Base-by-base conservation (phyloP, 2,113 vertebrate genomes). In the Hydrolagus affinis region DNA sequence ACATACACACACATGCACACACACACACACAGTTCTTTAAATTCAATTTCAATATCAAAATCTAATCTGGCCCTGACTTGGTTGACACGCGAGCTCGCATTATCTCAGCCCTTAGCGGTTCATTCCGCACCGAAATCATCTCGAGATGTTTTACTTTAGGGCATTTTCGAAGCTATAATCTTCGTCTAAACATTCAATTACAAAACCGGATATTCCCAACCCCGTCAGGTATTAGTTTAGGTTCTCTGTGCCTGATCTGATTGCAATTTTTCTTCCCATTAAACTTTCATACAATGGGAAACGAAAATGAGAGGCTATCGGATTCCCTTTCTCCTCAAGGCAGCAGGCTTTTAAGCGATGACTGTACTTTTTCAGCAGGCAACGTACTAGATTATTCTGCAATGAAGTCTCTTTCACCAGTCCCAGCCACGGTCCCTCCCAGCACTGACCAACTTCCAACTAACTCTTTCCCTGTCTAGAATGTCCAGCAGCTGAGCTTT, bases 261-360 rank as follows among this genome's bases (percentile, higher is more conserved):
- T 68, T 68, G 78, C 78, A n/a, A 44, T 44, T 44, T 66, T 66
- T 83, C 66, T 32, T 3, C 66, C 10, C 62, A 83, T 83, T 83
- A 83, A 83, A 64, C 60, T 10, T 83, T 83, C 59, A 83, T 83
- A 66, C 60, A 15, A 83, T 66, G 66, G 78, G 11, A 64, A 83
- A 83, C 66, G 78, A 83, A 83, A 23, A 78, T 68, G 60, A 28
- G 32, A 21, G 78, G 17, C 66, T 28, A 32, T 83, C 66, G 59
- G 62, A 60, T 25, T 66, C 19, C 44, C 17, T 30, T 3, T 30
- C 23, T 83, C 32, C 62, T 17, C 78, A 10, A 3, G 62, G 17
- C 60, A 8, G 9, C n/a, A 17, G 25, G 78, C 59, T 80, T 80
- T 62, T 25, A 64, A 64, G 77, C 62, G 56, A 62, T 23, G 12